Percentiles rank a stretch among this genome's conserved stretches.
Evolutionary conservation across 2,797 vertebrate species (phyloP).

Genomic region (Spinus pinus): DNA sequence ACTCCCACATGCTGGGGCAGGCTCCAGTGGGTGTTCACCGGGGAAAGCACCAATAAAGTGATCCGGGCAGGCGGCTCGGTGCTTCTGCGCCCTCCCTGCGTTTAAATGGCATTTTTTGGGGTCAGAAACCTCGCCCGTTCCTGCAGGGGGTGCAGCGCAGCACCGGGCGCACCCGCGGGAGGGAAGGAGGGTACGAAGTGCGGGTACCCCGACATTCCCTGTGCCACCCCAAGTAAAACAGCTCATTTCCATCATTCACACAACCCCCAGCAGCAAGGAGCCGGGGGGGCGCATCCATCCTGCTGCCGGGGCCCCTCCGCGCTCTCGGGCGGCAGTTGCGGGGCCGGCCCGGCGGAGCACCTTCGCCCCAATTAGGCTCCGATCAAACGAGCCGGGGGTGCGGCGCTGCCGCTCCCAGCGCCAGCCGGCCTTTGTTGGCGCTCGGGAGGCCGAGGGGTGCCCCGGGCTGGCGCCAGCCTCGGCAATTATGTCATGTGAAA

Average conservation of each 20-base stretch:
- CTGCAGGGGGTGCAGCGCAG: rapidly evolving
- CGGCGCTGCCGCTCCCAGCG: background rate
- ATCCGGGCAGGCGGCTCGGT: rapidly evolving
- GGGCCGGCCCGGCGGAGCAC: background rate
- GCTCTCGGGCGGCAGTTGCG: background rate
- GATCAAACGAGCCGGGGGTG: background rate
- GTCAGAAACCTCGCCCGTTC: background rate
- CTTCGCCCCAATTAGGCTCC: background rate
- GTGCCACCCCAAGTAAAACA: background rate
- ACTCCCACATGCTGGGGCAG: rapidly evolving
- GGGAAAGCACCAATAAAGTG: background rate
- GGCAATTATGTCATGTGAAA: constrained; percentile 84
- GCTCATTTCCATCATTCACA: background rate
- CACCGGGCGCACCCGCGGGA: rapidly evolving
- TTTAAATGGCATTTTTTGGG: background rate
- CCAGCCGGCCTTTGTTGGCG: constrained; percentile 34
- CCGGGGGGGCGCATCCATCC: background rate
- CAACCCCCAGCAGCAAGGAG: no score
- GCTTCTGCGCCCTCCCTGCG: rapidly evolving
- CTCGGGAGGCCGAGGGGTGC: constrained; percentile 36
- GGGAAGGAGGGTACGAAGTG: rapidly evolving
- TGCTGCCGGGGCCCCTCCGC: background rate
- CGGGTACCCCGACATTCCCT: background rate
- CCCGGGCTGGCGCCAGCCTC: constrained; percentile 78
- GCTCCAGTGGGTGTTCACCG: background rate